Conservation (phyloP, 2,888 invertebrate species). For the Philaethria dido region DNA sequence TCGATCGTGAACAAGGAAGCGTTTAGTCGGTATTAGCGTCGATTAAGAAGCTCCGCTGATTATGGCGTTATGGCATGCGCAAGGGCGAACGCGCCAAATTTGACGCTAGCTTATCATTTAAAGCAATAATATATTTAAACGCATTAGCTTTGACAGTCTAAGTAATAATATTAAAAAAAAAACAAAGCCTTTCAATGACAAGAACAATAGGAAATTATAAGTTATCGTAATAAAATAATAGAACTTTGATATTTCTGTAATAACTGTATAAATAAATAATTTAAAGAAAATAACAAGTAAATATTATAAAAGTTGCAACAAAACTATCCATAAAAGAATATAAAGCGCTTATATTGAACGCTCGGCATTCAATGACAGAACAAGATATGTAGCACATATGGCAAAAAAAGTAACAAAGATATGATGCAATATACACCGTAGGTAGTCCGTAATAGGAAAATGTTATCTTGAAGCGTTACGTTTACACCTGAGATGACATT, state of each 20-base stretch:
- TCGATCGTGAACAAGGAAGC: constrained; percentile 59
- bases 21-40: constrained; percentile 60
- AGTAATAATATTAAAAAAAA: background rate
- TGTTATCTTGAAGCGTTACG: constrained; percentile 45
- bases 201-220: background rate
- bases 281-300: background rate
- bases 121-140: constrained; percentile 7
- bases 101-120: constrained; percentile 20
- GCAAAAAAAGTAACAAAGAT: constrained; percentile 30
- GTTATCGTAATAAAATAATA: background rate
- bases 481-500: constrained; percentile 61
- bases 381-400: constrained; percentile 7
- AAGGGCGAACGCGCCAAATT: constrained; percentile 45
- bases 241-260: background rate
- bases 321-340: background rate
- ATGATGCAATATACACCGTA: constrained; percentile 39
- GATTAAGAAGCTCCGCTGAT: constrained; percentile 61
- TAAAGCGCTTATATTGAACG: background rate
- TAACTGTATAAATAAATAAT: background rate
- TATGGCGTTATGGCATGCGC: constrained; percentile 49
- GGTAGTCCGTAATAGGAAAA: constrained; percentile 40
- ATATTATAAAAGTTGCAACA: background rate
- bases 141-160: background rate
- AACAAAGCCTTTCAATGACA: background rate
- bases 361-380: background rate